Percentiles rank a stretch among this genome's conserved stretches.
These are phyloP conservation scores for Pachyseris speciosa DNA, from an alignment of 64 coral and sea anemone species.

Conservation along the genomic window DNA sequence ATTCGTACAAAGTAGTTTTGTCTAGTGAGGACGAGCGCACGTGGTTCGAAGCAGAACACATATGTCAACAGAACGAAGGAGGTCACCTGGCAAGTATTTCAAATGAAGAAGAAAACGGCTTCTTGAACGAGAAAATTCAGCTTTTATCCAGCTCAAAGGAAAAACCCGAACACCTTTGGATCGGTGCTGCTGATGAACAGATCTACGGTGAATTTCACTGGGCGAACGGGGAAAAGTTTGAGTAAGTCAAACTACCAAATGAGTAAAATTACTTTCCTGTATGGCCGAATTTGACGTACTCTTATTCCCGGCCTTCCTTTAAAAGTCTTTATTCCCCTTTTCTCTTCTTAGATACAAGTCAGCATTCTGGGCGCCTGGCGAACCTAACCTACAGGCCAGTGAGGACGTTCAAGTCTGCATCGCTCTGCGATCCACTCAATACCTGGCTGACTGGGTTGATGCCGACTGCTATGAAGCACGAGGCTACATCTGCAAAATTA, in stretches of 20 bases:
- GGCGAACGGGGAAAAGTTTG: not conserved
- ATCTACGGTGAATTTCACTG: not conserved
- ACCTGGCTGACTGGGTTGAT: slow-evolving; percentile 26
- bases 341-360: not conserved
- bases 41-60: slow-evolving; percentile 72
- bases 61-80: slow-evolving; percentile 44
- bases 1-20: slow-evolving; percentile 57
- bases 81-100: slow-evolving; percentile 59
- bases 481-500: slow-evolving; percentile 68
- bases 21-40: slow-evolving; percentile 54
- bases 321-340: no score
- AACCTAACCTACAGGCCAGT: no score
- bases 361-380: not conserved
- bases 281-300: no score
- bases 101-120: slow-evolving; percentile 45
- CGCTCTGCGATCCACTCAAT: slow-evolving; percentile 17
- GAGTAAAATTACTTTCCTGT: no score
- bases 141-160: not conserved
- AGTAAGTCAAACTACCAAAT: not conserved
- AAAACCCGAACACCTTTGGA: slow-evolving; percentile 31
- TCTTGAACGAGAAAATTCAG: slow-evolving; percentile 55
- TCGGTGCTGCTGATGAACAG: slow-evolving; percentile 4
- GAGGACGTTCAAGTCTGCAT: slow-evolving; percentile 53
- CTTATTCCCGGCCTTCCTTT: no score
- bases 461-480: slow-evolving; percentile 37